Conservation (phyloP, 1,140 invertebrate genomes). For the Bemisia tabaci region DNA sequence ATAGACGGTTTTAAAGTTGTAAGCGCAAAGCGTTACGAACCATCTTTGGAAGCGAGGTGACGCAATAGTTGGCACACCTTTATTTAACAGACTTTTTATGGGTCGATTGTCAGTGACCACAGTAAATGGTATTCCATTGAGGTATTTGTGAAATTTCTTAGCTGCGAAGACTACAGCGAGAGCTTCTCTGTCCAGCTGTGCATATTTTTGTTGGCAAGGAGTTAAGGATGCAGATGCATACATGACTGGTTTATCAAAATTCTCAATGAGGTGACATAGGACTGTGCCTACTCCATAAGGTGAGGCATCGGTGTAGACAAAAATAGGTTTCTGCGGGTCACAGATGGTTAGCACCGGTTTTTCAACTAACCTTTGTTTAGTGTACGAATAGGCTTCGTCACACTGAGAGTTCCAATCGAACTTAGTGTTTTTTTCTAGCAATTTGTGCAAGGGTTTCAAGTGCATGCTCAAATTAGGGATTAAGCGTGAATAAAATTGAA, state of each 20-base stretch:
- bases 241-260: slow-evolving; percentile 30
- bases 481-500: slow-evolving; percentile 28
- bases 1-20: neutral
- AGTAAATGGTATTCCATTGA: slow-evolving; percentile 8
- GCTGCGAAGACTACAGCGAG: slow-evolving; percentile 9
- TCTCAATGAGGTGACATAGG: slow-evolving; percentile 32
- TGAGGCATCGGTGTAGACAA: slow-evolving; percentile 35
- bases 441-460: slow-evolving; percentile 22
- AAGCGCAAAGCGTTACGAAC: neutral
- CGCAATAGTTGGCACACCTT: slow-evolving; percentile 24
- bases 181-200: slow-evolving; percentile 4
- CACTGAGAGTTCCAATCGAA: slow-evolving; percentile 17
- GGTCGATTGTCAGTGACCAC: slow-evolving; percentile 37
- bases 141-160: slow-evolving; percentile 14
- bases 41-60: slow-evolving; percentile 20
- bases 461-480: slow-evolving; percentile 2
- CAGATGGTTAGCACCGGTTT: slow-evolving; percentile 24
- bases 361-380: slow-evolving; percentile 22
- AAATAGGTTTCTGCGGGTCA: slow-evolving; percentile 27
- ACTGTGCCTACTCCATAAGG: slow-evolving; percentile 34
- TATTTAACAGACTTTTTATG: slow-evolving; percentile 28
- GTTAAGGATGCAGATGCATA: slow-evolving; percentile 30
- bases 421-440: slow-evolving; percentile 19
- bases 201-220: slow-evolving; percentile 2
- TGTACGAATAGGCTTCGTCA: slow-evolving; percentile 21